These are phyloP conservation scores for Troilus luridus DNA, from an alignment of 2,888 invertebrate species.

Conservation along the genomic window DNA sequence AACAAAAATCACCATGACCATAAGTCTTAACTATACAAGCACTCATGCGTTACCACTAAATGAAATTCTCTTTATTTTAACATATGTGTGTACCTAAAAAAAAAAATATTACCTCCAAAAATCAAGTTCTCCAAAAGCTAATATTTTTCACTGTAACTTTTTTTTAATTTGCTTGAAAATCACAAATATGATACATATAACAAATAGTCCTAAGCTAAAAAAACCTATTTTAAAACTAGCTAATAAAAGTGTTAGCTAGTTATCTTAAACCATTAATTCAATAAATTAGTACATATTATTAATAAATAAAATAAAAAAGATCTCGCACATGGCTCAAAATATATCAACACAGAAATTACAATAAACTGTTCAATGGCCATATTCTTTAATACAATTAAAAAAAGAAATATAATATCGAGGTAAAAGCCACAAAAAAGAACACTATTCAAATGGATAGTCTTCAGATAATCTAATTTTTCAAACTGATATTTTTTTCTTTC, in stretches of 20 bases:
- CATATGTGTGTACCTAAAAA: neutral
- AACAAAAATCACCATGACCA: neutral
- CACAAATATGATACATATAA: no score
- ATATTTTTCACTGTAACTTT: no score
- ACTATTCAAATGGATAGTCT: neutral
- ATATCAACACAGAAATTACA: neutral
- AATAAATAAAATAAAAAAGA: neutral
- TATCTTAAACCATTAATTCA: no score
- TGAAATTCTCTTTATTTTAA: neutral
- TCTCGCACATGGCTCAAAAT: no score
- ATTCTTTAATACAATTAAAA: neutral
- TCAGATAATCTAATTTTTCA: neutral
- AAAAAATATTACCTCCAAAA: neutral
- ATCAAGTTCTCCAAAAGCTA: neutral
- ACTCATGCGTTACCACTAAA: neutral
- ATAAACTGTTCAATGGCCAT: neutral
- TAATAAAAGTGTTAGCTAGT: no score
- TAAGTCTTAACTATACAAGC: neutral
- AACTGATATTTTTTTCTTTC: neutral
- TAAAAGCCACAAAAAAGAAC: neutral
- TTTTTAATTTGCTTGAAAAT: no score
- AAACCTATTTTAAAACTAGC: no score
- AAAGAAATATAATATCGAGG: neutral
- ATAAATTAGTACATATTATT: neutral
- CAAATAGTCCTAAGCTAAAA: no score